Evolutionary conservation across 2,888 invertebrate species (phyloP), one percentile per base, ranked within the genome.

Genomic region (Alcis repandata): DNA sequence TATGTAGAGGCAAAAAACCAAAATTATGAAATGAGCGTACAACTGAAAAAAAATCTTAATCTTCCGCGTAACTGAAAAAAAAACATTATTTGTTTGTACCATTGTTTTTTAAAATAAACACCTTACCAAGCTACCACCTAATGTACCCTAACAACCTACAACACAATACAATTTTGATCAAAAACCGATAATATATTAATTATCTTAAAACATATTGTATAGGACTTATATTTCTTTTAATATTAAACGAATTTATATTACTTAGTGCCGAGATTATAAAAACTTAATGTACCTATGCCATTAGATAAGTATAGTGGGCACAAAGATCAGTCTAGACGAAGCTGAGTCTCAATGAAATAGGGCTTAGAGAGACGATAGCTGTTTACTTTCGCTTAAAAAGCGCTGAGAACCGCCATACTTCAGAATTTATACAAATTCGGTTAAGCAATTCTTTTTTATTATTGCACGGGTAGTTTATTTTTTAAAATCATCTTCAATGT

Each of bases 281-380:
- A 51, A 2, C 43, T 49, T 17, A 45, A 49, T 27, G 3, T 6
- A 27, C 6, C 13, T 33, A 52, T 19, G 56, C 19, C 27, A n/a
- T 41, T 49, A 46, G 7, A 13, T 22, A 45, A 52, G 33, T 45
- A n/a, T n/a, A n/a, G n/a, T n/a, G n/a, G n/a, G n/a, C n/a, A 59
- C 46, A 36, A 43, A 3, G 48, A 64, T 59, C 49, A 45, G 59
- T 64, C 64, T 64, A 59, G 64, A 64, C 59, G 43, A 17, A 22
- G 54, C 46, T 58, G 20, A 19, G n/a, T 52, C 43, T 41, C 64
- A 64, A 64, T 54, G 40, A 57, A 63, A 59, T 27, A 46, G 19
- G 38, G 32, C 49, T 64, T 59, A 54, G 36, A 10, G 46, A 51
- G 32, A 40, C 45, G 45, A 63, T 53, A 52, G 52, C 57, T 58